Base-by-base conservation (phyloP, 2,888 invertebrate species). In the Ptilodon capucinus region DNA sequence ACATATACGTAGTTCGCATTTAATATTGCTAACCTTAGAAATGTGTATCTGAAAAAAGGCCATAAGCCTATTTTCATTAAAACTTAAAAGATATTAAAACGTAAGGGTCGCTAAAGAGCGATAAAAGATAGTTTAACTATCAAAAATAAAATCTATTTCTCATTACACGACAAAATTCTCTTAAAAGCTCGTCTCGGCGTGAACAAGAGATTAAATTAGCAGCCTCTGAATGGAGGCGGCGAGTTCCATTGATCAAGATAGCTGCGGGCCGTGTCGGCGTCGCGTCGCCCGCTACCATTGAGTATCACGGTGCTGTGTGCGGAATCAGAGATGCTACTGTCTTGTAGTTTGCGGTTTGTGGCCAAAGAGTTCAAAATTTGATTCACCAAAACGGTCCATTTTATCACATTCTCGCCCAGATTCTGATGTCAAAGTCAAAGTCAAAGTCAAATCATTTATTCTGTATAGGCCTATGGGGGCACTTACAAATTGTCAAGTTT, bases 151-250 rank as follows among this genome's bases (percentile, higher is more conserved):
- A n/a, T 0, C 8, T 8, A n/a, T 16, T 34, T 42, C 54, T 46
- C 53, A 57, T 57, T 41, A 58, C 54, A 51, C 54, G 63, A 55
- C 52, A 58, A 53, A 61, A 70, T 57, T 57, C 51, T 54, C 56
- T 57, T 48, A 34, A 61, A 62, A 60, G 54, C 66, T 60, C 52
- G 48, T 60, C 51, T 45, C 44, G 42, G 48, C 60, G 54, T 57
- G 67, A 68, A 63, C 60, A 45, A 57, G 55, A 68, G 65, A 64
- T 64, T 65, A 64, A 64, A 64, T 57, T 60, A 63, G 57, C 54
- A 50, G 56, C 44, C 50, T 51, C 43, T 9, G 25, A 49, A 51
- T 42, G 39, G 44, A 49, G 48, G 41, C 42, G 42, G 46, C 42
- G 45, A 50, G 23, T 41, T 38, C 47, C 45, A 40, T 46, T 54